These are phyloP conservation scores for Hydrolagus affinis DNA, from an alignment of 2,113 vertebrate genomes.

Conservation along the genomic window DNA sequence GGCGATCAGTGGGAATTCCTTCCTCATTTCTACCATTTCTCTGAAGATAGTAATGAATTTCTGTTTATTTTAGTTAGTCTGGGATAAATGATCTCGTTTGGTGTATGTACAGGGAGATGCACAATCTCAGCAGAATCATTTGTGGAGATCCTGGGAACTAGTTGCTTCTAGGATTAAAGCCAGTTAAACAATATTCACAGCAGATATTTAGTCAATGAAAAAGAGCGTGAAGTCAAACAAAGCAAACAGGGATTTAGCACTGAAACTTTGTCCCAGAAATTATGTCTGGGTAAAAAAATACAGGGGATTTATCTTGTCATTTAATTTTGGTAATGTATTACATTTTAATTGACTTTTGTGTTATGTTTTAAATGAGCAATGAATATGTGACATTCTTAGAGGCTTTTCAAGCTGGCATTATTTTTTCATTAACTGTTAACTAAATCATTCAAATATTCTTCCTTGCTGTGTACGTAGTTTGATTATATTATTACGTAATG, in stretches of 20 bases:
- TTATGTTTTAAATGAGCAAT: background rate
- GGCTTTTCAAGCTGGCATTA: background rate
- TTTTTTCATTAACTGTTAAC: background rate
- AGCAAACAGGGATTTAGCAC: conserved; percentile 10
- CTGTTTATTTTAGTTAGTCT: conserved; percentile 9
- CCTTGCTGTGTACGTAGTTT: background rate
- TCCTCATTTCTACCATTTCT: no score
- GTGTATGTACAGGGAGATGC: background rate
- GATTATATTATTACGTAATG: background rate
- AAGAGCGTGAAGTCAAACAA: conserved; percentile 6
- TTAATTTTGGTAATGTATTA: background rate
- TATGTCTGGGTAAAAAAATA: conserved; percentile 15
- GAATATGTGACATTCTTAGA: background rate
- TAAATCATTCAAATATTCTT: background rate
- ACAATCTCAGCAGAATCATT: conserved; percentile 16
- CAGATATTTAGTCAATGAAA: conserved; percentile 14
- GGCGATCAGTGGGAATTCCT: background rate
- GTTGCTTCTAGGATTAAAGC: conserved; percentile 12
- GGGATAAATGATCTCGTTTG: background rate
- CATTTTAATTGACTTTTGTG: background rate
- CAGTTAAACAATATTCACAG: conserved; percentile 20
- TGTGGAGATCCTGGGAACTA: conserved; percentile 25
- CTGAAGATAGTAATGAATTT: no score
- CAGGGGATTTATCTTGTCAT: background rate
- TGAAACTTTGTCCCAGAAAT: conserved; percentile 7